A percentile compares a stretch with the other conserved stretches of the same genome.
Conservation (phyloP, 2,888 invertebrate species). For the Eulithis prunata region DNA sequence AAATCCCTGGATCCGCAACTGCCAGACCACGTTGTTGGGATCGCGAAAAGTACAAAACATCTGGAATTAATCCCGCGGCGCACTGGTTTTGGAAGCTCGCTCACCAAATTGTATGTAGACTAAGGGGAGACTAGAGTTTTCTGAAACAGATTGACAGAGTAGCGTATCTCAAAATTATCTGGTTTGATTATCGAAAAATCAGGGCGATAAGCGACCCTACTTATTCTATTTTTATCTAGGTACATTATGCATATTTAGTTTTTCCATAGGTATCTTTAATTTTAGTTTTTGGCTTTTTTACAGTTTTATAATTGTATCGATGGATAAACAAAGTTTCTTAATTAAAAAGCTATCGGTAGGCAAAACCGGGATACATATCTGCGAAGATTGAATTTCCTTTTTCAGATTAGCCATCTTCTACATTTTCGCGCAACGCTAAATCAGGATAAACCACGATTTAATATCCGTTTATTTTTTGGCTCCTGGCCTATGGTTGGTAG, state of each 20-base stretch:
- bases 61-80: slow-evolving; percentile 21
- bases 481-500: not conserved
- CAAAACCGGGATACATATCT: not conserved
- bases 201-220: no score
- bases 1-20: not conserved
- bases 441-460: slow-evolving; percentile 20
- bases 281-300: no score
- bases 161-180: no score
- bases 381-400: slow-evolving; percentile 6
- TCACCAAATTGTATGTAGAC: slow-evolving; percentile 26
- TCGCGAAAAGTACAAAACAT: slow-evolving; percentile 28
- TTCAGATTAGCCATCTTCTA: slow-evolving; percentile 1
- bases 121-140: slow-evolving; percentile 5
- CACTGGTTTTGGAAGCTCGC: slow-evolving; percentile 22
- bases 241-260: no score
- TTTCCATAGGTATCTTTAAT: no score
- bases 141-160: not conserved
- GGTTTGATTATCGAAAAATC: no score
- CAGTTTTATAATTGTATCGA: no score
- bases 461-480: slow-evolving; percentile 12
- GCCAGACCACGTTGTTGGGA: slow-evolving; percentile 14
- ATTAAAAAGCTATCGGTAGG: not conserved
- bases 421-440: slow-evolving; percentile 4
- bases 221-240: no score
- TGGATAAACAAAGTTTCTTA: not conserved